phyloP scores from a whole-genome alignment of 2,797 vertebrate species.

The Pempheris klunzingeri region DNA sequence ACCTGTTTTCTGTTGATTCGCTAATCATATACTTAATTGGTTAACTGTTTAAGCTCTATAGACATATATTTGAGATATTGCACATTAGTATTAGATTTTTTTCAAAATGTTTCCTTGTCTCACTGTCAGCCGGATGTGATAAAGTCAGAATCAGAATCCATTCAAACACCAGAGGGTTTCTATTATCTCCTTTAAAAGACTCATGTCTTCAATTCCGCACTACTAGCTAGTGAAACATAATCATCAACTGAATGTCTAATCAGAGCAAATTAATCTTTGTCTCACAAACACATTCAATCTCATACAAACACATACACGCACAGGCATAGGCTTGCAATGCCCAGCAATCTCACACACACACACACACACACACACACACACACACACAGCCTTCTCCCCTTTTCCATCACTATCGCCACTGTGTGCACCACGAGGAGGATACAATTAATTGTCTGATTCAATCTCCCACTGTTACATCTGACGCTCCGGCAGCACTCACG shows the following conservation, averaged over 20 bases:
- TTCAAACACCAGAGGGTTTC: slow-evolving; percentile 51
- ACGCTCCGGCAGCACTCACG: slow-evolving; percentile 65
- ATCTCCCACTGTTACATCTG: slow-evolving; percentile 67
- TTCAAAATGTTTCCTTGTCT: slow-evolving; percentile 12
- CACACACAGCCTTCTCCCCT: slow-evolving; percentile 50
- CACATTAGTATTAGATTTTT: not conserved
- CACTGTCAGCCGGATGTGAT: slow-evolving; percentile 26
- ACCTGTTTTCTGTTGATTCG: not conserved
- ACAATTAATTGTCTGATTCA: slow-evolving; percentile 78
- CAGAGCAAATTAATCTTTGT: slow-evolving; percentile 78
- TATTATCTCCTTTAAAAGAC: slow-evolving; percentile 54
- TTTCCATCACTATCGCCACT: slow-evolving; percentile 40
- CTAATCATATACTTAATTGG: not conserved
- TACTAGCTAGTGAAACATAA: slow-evolving; percentile 53
- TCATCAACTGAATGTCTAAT: slow-evolving; percentile 76
- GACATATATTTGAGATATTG: not conserved
- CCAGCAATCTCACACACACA: slow-evolving; percentile 41
- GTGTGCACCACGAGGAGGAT: slow-evolving; percentile 64
- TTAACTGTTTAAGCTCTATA: not conserved
- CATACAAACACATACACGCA: slow-evolving; percentile 50
- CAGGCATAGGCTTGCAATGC: slow-evolving; percentile 25
- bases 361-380: slow-evolving; percentile 29
- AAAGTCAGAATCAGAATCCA: slow-evolving; percentile 41
- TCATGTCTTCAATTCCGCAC: slow-evolving; percentile 57
- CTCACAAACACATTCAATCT: slow-evolving; percentile 56